Conservation (phyloP, 2,888 invertebrate species). For the Hypolimnas misippus region DNA sequence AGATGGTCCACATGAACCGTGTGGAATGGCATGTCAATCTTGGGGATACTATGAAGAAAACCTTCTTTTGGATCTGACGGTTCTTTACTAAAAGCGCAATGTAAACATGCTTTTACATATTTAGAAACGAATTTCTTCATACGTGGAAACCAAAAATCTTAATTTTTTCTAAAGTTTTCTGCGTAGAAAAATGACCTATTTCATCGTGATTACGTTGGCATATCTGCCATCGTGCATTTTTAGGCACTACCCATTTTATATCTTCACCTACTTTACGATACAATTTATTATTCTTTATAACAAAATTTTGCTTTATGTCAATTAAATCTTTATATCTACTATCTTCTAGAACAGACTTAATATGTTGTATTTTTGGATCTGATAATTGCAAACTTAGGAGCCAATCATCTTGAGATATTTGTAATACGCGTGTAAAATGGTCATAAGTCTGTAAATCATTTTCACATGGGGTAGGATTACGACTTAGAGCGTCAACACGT, state of each 20-base stretch:
- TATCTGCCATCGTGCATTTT: background rate
- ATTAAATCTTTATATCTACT: background rate
- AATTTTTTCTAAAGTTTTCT: background rate
- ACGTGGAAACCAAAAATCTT: background rate
- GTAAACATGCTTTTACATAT: background rate
- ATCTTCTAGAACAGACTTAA: too few species aligned
- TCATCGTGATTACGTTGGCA: background rate
- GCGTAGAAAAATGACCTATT: background rate
- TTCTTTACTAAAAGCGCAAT: background rate
- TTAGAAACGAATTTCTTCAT: background rate
- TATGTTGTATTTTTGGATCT: too few species aligned
- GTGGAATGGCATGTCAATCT: background rate
- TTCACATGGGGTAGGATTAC: too few species aligned
- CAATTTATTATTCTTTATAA: background rate
- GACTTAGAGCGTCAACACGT: too few species aligned
- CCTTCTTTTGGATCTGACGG: background rate
- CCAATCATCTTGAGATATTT: too few species aligned
- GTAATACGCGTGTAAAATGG: too few species aligned
- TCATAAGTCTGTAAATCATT: too few species aligned
- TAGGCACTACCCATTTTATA: background rate
- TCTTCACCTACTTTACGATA: background rate
- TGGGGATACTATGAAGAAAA: background rate
- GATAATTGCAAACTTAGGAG: too few species aligned
- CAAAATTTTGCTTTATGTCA: background rate
- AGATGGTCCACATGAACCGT: background rate